Base-by-base conservation (phyloP, 2,797 vertebrate species). In the Xyrichtys novacula region DNA sequence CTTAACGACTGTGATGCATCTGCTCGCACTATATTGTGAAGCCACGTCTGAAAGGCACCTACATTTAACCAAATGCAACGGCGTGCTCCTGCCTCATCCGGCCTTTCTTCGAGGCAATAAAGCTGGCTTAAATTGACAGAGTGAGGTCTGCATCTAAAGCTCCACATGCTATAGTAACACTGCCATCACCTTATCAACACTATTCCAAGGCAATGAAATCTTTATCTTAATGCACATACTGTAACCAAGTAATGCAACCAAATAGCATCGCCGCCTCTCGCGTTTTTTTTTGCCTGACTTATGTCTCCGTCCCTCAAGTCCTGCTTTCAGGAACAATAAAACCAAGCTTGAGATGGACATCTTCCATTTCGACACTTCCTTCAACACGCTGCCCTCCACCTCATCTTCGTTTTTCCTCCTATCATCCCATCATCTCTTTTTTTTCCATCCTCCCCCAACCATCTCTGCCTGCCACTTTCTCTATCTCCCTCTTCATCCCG, bases 261-360 rank as follows among this genome's bases (percentile, higher is more conserved):
- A 88, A 86, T 71, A 76, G 62, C 79, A 74, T 78, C 75, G 55
- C 69, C 60, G 54, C 40, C 73, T n/a, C 55, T 58, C 23, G 12
- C 77, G 77, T 77, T 80, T n/a, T n/a, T n/a, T n/a, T n/a, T 81
- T 80, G 38, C 73, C 50, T 61, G 81, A 80, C 73, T 71, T 71
- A 69, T 74, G 57, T 50, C 73, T 15, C 49, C 10, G 19, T 7
- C 81, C 47, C 29, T 71, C 70, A 61, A 48, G n/a, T 15, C 14
- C 4, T 46, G 44, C 75, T 74, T 72, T 65, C 60, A 80, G 54
- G 73, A 81, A 80, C 85, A 90, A 86, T 91, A 90, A 90, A 87
- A 78, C 65, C 46, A 2, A 16, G 56, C 64, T 39, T 77, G 29
- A 77, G 89, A 89, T 89, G 88, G 83, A 87, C 87, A 85, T 85